phyloP scores from a whole-genome alignment of 1,140 invertebrate species.

The Solenopsis fugax region DNA sequence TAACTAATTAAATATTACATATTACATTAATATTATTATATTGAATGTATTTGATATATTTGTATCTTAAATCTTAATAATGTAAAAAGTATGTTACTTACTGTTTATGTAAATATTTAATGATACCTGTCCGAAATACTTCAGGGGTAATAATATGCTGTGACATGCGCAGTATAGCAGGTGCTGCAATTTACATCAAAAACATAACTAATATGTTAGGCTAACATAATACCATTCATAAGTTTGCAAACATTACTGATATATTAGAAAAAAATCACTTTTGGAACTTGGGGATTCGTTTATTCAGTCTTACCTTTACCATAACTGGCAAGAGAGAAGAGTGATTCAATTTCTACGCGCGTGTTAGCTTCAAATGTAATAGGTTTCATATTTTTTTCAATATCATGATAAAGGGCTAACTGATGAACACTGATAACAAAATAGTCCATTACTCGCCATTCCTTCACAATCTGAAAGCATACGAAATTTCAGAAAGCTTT shows the following conservation, averaged over 20 bases:
- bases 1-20: background rate
- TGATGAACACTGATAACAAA: slow-evolving; percentile 89
- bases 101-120: slow-evolving; percentile 84
- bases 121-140: slow-evolving; percentile 84
- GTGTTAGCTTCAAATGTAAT: slow-evolving; percentile 92
- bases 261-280: background rate
- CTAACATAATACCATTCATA: background rate
- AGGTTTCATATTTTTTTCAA: slow-evolving; percentile 92
- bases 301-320: slow-evolving; percentile 88
- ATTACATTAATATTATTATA: background rate
- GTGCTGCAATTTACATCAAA: slow-evolving; percentile 80
- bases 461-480: slow-evolving; percentile 35
- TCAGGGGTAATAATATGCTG: slow-evolving; percentile 85
- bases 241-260: background rate
- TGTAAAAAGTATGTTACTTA: slow-evolving; percentile 77
- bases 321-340: slow-evolving; percentile 95
- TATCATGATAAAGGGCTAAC: slow-evolving; percentile 90
- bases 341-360: slow-evolving; percentile 93
- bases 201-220: background rate
- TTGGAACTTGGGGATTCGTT: background rate
- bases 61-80: no score
- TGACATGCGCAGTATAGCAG: slow-evolving; percentile 87
- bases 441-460: slow-evolving; percentile 34
- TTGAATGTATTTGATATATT: background rate
- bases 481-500: background rate